These are phyloP conservation scores for Polyodon spathula DNA, from an alignment of 2,113 vertebrate species.

Conservation along the genomic window DNA sequence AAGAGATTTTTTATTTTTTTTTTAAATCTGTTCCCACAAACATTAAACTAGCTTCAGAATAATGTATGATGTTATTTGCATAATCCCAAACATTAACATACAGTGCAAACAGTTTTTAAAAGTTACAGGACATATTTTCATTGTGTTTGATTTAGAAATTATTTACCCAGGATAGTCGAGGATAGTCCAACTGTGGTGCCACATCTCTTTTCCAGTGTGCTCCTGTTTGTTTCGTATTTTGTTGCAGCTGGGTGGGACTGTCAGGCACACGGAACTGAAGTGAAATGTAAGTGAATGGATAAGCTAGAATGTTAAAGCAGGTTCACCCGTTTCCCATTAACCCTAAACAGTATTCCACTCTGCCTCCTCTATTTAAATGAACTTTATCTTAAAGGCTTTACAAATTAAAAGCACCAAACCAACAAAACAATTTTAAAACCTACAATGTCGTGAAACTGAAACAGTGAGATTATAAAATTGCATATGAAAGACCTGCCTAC, in stretches of 20 bases:
- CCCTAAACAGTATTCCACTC: neutral
- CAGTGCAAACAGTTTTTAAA: too few relatives aligned
- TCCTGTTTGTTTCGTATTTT: conserved; percentile 34
- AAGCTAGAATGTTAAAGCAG: conserved; percentile 3
- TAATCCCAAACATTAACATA: too few relatives aligned
- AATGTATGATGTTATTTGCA: too few relatives aligned
- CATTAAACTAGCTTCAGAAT: too few relatives aligned
- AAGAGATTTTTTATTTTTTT: too few relatives aligned
- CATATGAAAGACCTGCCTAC: neutral
- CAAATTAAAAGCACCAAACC: too few relatives aligned
- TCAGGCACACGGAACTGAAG: conserved; percentile 56
- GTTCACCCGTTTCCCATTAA: neutral
- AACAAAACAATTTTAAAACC: neutral
- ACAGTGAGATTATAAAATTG: neutral
- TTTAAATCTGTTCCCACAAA: too few relatives aligned
- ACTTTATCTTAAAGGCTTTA: too few relatives aligned
- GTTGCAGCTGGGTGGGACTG: conserved; percentile 41
- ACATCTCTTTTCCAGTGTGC: conserved; percentile 49
- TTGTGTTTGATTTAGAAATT: neutral
- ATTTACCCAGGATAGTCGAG: conserved; percentile 56
- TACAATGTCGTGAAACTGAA: neutral
- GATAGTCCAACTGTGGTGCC: conserved; percentile 37
- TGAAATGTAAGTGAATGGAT: conserved; percentile 30
- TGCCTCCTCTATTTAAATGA: too few relatives aligned
- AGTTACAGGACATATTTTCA: too few relatives aligned